phyloP scores from a whole-genome alignment of 2,888 invertebrate species.

The Neuroscelio doddi region DNA sequence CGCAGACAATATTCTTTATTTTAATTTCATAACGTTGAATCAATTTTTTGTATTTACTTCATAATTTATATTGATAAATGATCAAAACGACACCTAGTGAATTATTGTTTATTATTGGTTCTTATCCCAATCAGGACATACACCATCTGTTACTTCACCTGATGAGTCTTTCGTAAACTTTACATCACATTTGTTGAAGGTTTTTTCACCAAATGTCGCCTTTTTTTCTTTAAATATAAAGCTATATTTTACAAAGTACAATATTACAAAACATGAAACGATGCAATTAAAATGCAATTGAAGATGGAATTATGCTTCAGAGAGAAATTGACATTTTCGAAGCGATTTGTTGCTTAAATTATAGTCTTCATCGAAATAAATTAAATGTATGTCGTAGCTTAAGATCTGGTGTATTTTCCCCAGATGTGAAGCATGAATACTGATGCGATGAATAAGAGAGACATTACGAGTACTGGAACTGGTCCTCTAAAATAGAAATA shows the following conservation, averaged over 20 bases:
- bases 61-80: background rate
- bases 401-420: slow-evolving; percentile 97
- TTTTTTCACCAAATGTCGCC: no score
- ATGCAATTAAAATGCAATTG: slow-evolving; percentile 6
- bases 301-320: background rate
- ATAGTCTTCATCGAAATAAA: slow-evolving; percentile 8
- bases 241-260: background rate
- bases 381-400: slow-evolving; percentile 55
- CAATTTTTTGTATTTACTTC: no score
- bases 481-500: slow-evolving; percentile 86
- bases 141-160: no score
- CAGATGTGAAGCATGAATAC: slow-evolving; percentile 99
- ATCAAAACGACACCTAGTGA: no score
- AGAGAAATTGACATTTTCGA: no score
- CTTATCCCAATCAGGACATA: no score
- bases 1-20: slow-evolving; percentile 1
- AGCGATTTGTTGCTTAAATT: no score
- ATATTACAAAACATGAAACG: no score
- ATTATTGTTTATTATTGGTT: no score
- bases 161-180: no score
- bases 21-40: background rate
- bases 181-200: no score
- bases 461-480: slow-evolving; percentile 99
- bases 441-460: slow-evolving; percentile 97
- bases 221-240: no score